These are phyloP conservation scores for Heliothis peltigera DNA, from an alignment of 2,888 invertebrate genomes.

Conservation along the genomic window DNA sequence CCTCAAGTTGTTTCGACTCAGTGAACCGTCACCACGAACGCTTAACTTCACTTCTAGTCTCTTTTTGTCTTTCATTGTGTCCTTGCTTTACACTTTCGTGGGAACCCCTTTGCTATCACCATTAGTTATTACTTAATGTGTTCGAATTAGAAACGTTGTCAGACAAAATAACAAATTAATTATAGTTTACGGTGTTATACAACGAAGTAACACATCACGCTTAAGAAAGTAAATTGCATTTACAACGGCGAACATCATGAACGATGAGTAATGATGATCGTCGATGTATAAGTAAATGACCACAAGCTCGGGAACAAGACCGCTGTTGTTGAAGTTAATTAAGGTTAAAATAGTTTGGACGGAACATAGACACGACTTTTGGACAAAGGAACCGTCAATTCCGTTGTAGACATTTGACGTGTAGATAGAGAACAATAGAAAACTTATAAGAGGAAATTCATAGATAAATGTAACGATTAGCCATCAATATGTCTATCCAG, in stretches of 20 bases:
- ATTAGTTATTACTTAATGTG: slow-evolving; percentile 65
- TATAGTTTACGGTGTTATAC: slow-evolving; percentile 69
- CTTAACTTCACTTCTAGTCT: slow-evolving; percentile 86
- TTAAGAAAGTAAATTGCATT: slow-evolving; percentile 81
- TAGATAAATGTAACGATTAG: slow-evolving; percentile 70
- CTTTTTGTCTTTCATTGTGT: slow-evolving; percentile 84
- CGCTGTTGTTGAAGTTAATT: slow-evolving; percentile 79
- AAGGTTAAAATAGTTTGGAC: slow-evolving; percentile 80
- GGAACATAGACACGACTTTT: slow-evolving; percentile 78
- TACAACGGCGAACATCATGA: slow-evolving; percentile 73
- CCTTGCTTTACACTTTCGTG: slow-evolving; percentile 59
- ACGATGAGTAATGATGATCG: slow-evolving; percentile 80
- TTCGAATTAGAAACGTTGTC: slow-evolving; percentile 67
- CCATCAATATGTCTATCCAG: slow-evolving; percentile 63
- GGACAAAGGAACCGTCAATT: slow-evolving; percentile 82
- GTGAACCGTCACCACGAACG: slow-evolving; percentile 86
- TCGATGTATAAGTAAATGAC: slow-evolving; percentile 81
- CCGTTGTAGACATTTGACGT: slow-evolving; percentile 66
- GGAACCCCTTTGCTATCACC: slow-evolving; percentile 57
- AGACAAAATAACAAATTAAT: slow-evolving; percentile 72
- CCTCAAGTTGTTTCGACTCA: slow-evolving; percentile 80
- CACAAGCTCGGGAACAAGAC: slow-evolving; percentile 79
- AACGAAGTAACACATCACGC: slow-evolving; percentile 73
- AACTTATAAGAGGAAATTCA: slow-evolving; percentile 74
- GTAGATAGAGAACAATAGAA: slow-evolving; percentile 73